phyloP scores from a whole-genome alignment of 2,888 invertebrate species.

The Chromoteleia sp. region DNA sequence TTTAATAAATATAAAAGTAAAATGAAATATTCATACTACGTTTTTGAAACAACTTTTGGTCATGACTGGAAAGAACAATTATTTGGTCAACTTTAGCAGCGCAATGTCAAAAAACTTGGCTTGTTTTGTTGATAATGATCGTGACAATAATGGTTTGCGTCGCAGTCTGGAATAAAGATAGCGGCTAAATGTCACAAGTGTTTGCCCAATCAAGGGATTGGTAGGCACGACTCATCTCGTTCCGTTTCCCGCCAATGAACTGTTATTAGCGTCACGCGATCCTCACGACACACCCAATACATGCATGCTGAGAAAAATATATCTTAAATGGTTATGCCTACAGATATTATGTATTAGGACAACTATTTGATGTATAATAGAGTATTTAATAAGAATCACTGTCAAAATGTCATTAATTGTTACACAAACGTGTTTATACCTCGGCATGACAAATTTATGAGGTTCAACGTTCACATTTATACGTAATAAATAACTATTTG shows the following conservation, averaged over 20 bases:
- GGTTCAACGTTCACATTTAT: constrained; percentile 29
- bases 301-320: constrained; percentile 61
- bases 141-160: constrained; percentile 65
- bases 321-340: constrained; percentile 45
- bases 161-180: constrained; percentile 76
- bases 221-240: constrained; percentile 82
- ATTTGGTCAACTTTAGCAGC: constrained; percentile 48
- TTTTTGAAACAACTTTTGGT: constrained; percentile 18
- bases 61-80: constrained; percentile 44
- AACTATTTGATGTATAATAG: constrained; percentile 50
- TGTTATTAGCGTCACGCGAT: constrained; percentile 82
- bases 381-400: constrained; percentile 53
- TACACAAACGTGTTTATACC: constrained; percentile 47
- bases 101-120: constrained; percentile 59
- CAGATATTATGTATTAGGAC: constrained; percentile 50
- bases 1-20: background rate
- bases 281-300: constrained; percentile 65
- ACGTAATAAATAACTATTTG: constrained; percentile 39
- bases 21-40: background rate
- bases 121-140: too few relatives aligned
- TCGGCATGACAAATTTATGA: constrained; percentile 34
- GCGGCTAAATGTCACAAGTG: constrained; percentile 81
- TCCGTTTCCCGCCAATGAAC: constrained; percentile 74
- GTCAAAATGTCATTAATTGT: constrained; percentile 61
- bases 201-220: constrained; percentile 80